These are phyloP conservation scores for Musca vetustissima DNA, from an alignment of 1,140 invertebrate species.

Conservation along the genomic window DNA sequence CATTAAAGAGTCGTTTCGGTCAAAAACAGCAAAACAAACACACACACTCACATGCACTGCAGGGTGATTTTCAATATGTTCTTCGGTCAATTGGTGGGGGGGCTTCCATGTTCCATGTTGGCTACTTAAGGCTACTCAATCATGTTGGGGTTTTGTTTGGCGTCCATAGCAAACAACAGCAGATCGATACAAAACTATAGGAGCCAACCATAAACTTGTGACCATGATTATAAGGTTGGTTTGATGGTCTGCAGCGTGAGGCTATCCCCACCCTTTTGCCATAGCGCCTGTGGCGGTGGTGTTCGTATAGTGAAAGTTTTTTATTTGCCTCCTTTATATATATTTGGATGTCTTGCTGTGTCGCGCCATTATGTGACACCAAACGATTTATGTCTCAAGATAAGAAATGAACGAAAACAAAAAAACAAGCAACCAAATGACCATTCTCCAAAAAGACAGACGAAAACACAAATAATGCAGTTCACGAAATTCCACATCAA, in stretches of 20 bases:
- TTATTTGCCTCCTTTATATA: background rate
- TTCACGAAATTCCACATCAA: background rate
- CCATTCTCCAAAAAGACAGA: background rate
- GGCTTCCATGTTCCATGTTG: background rate
- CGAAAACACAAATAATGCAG: background rate
- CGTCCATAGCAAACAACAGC: background rate
- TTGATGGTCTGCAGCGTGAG: too few relatives aligned
- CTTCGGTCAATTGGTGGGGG: too few relatives aligned
- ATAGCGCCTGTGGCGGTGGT: background rate
- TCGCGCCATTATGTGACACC: slow-evolving; percentile 20
- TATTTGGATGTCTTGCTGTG: slow-evolving; percentile 9
- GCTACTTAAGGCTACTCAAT: slow-evolving; percentile 9
- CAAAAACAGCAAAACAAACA: background rate
- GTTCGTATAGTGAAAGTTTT: slow-evolving; percentile 19
- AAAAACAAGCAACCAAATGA: background rate
- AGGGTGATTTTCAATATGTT: too few relatives aligned
- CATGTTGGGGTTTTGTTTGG: background rate
- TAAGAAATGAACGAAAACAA: too few relatives aligned
- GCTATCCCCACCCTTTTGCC: too few relatives aligned
- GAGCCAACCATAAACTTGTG: slow-evolving; percentile 2
- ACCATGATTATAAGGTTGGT: slow-evolving; percentile 9
- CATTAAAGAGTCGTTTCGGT: slow-evolving; percentile 4
- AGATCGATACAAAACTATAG: background rate
- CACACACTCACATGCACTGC: too few relatives aligned
- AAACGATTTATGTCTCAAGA: slow-evolving; percentile 22